Percentiles rank a stretch among this genome's conserved stretches.
These are phyloP conservation scores for Halichondria panicea DNA, from an alignment of 37 sponge, comb jelly and placozoan genomes.

Conservation along the genomic window DNA sequence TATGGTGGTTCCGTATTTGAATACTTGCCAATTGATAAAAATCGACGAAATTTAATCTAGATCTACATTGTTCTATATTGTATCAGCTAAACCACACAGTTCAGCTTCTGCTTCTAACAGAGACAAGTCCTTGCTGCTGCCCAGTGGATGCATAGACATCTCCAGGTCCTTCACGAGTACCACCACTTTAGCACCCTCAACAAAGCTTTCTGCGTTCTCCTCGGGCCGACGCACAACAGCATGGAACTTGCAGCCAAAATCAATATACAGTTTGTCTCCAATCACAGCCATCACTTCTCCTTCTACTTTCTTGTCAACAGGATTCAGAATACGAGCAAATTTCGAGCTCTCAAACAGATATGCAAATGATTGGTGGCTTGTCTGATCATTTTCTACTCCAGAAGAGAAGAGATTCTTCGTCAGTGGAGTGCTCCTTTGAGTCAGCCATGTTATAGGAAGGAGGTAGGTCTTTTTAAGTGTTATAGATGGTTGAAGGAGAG, in stretches of 20 bases:
- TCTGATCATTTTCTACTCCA: too few species aligned
- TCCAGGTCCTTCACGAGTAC: slow-evolving; percentile 60
- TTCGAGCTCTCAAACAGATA: slow-evolving; percentile 32
- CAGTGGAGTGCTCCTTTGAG: too few species aligned
- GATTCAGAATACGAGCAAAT: slow-evolving; percentile 29
- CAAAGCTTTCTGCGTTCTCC: not conserved
- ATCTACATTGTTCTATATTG: not conserved
- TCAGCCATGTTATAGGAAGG: too few species aligned
- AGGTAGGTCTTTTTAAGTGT: too few species aligned
- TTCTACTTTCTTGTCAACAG: slow-evolving; percentile 42
- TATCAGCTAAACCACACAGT: slow-evolving; percentile 14
- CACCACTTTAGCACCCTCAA: slow-evolving; percentile 25
- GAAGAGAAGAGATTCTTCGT: too few species aligned
- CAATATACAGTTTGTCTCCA: slow-evolving; percentile 59
- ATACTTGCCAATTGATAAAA: not conserved
- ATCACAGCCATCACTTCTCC: slow-evolving; percentile 58
- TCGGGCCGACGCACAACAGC: slow-evolving; percentile 48
- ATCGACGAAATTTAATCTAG: not conserved
- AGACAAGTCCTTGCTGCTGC: slow-evolving; percentile 42
- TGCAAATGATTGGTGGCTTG: too few species aligned
- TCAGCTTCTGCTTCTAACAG: slow-evolving; percentile 58
- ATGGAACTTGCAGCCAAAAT: slow-evolving; percentile 82
- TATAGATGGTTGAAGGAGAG: too few species aligned
- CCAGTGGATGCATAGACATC: slow-evolving; percentile 56
- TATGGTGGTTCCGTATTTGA: too few species aligned